These are phyloP conservation scores for Alligator mississippiensis DNA, from an alignment of 2,113 vertebrate species.

Conservation along the genomic window DNA sequence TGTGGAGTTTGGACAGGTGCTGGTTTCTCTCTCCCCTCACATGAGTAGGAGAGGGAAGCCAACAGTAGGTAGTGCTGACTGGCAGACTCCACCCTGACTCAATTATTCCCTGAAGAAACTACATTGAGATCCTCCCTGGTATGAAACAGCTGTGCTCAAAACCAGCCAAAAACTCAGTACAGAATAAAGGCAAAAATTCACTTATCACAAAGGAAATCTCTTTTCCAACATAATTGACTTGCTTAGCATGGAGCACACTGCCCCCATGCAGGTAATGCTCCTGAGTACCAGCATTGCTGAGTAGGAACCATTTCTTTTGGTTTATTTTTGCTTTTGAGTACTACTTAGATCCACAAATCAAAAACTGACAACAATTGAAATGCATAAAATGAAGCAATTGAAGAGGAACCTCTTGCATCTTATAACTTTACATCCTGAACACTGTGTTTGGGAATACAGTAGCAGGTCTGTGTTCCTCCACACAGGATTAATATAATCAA, in stretches of 20 bases:
- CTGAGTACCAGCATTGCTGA: background rate
- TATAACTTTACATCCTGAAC: too few species aligned
- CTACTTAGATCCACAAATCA: background rate
- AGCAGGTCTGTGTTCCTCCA: too few species aligned
- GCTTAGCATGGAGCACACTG: background rate
- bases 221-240: background rate
- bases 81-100: conserved; percentile 35
- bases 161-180: background rate
- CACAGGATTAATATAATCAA: too few species aligned
- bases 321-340: background rate
- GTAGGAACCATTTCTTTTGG: background rate
- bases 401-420: too few species aligned
- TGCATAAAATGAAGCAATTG: too few species aligned
- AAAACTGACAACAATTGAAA: background rate
- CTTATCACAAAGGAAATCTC: background rate
- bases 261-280: background rate
- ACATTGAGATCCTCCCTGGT: background rate
- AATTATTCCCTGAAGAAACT: background rate
- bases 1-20: too few species aligned
- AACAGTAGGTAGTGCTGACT: conserved; percentile 29
- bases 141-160: background rate
- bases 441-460: too few species aligned
- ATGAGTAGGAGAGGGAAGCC: background rate
- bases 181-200: background rate
- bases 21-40: too few species aligned